A percentile compares a stretch with the other conserved stretches of the same genome.
Conservation (phyloP, 1,140 invertebrate species). For the Ephestia elutella region DNA sequence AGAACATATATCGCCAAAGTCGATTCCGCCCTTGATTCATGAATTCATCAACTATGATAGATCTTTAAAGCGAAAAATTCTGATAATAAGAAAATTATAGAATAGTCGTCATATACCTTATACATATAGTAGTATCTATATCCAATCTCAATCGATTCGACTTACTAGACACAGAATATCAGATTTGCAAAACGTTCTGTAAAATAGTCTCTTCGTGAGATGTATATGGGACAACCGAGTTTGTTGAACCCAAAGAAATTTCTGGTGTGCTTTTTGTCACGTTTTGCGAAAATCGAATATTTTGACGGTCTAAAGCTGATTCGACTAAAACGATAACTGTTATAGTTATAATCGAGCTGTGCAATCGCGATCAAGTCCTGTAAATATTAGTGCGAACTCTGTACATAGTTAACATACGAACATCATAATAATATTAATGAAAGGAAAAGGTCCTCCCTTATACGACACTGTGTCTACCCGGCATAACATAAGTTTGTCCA, state of each 20-base stretch:
- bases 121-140: not conserved
- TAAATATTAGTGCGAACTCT: constrained; percentile 6
- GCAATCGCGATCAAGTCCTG: constrained; percentile 2
- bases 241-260: not conserved
- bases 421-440: not conserved
- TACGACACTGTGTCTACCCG: not conserved
- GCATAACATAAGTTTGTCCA: too few species aligned
- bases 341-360: constrained; percentile 4
- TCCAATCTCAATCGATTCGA: not conserved
- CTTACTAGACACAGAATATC: not conserved
- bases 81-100: not conserved
- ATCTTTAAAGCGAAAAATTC: not conserved
- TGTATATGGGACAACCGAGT: not conserved
- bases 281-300: too few species aligned
- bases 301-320: not conserved
- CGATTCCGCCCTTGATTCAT: not conserved
- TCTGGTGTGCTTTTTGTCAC: too few species aligned
- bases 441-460: not conserved
- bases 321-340: not conserved
- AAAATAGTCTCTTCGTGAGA: not conserved
- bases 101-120: too few species aligned
- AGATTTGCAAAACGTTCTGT: too few species aligned
- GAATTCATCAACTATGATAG: not conserved
- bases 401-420: constrained; percentile 2
- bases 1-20: not conserved